phyloP scores from a whole-genome alignment of 92 coral and sea anemone species.

The Chrysogorgia sp. region DNA sequence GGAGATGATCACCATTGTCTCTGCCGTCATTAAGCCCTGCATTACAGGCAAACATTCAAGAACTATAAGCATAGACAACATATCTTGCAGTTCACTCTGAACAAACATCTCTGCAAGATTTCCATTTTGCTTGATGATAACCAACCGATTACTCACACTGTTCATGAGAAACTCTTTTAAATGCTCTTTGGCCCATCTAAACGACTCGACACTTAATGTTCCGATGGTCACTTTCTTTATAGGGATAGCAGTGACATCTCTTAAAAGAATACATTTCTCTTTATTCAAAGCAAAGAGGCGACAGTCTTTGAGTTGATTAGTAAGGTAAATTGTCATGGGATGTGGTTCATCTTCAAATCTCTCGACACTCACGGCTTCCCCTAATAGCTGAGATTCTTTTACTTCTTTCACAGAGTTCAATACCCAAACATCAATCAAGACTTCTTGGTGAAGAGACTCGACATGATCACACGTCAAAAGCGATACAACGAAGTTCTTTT shows the following conservation, averaged over 20 bases:
- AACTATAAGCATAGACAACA: conserved; percentile 37
- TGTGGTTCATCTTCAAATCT: conserved; percentile 30
- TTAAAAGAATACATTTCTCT: conserved; percentile 18
- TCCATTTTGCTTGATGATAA: conserved; percentile 36
- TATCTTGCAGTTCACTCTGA: conserved; percentile 24
- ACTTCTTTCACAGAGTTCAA: conserved; percentile 20
- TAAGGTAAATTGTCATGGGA: conserved; percentile 31
- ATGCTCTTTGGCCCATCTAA: conserved; percentile 34
- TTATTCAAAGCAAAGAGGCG: neutral
- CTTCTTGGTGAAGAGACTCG: conserved; percentile 29
- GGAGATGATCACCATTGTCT: conserved; percentile 12
- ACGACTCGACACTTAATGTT: conserved; percentile 24
- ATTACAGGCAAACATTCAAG: conserved; percentile 34
- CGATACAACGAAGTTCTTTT: conserved; percentile 17
- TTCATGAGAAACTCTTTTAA: conserved; percentile 16
- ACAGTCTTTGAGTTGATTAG: conserved; percentile 11
- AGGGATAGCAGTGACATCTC: conserved; percentile 26
- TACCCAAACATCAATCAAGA: conserved; percentile 32
- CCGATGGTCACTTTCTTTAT: conserved; percentile 22
- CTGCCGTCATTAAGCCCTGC: conserved; percentile 33
- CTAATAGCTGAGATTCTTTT: neutral
- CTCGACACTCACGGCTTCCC: neutral
- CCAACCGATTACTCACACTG: conserved; percentile 6
- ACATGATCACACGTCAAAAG: conserved; percentile 42
- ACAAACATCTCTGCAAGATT: conserved; percentile 36